Evolutionary conservation across 2,113 vertebrate genomes (phyloP), one percentile per base, ranked within the genome.

Genomic region (Leuciscus idus): DNA sequence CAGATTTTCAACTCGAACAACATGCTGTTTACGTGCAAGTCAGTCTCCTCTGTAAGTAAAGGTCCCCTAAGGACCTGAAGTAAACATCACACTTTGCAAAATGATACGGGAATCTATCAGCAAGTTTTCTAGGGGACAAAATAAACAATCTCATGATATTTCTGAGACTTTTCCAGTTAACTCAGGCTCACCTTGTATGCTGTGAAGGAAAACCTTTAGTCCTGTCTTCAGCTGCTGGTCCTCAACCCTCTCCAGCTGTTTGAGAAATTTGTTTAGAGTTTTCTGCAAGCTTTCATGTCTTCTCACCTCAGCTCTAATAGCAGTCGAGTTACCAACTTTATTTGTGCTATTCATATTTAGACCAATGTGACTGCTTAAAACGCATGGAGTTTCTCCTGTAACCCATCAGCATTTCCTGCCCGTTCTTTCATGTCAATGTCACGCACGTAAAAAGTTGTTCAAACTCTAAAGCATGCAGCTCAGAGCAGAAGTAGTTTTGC

Each of bases 241-340:
- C 1, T 28, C 62, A 1, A 97, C 94, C 21, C 92, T 91, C 26
- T 94, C 96, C 84, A 95, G 88, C 89, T 97, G 93, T 83, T 92
- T 95, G 55, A 84, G 90, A 6, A 96, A 90, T 86, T 90, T 92
- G 85, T 85, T 93, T 76, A 96, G 78, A 8, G 93, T 94, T 6
- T 76, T 92, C 88, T 96, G 94, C 28, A 95, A 90, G 13, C 91
- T 91, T 0, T 95, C 94, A 21, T 96, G 90, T 82, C 95, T 92
- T 90, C 92, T 94, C 62, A 96, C 93, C 91, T 97, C 96, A 1
- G 94, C 92, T 59, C 93, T 93, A 84, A 97, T 95, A 73, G 95
- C 95, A 78, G 88, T 89, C n/a, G 95, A 95, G 82, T 85, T 91
- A n/a, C 84, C 88, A 33, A 92, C 94, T 90, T 96, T 95, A 46